Conservation (phyloP, 2,888 invertebrate species). For the Mystacides longicornis region DNA sequence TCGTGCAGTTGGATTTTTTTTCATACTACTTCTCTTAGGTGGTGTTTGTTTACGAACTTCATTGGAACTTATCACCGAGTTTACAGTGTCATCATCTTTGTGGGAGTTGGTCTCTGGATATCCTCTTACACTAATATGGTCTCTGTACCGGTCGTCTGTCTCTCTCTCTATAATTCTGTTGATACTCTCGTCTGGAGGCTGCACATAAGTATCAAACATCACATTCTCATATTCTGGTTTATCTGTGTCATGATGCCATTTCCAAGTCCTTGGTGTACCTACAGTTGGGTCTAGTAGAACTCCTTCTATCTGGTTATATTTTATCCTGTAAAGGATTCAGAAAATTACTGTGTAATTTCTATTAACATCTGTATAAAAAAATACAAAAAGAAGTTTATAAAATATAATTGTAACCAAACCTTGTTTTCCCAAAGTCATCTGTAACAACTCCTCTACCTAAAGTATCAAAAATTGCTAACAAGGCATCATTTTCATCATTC, state of each 20-base stretch:
- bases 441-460: slow-evolving; percentile 14
- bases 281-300: slow-evolving; percentile 5
- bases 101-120: neutral
- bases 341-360: too few relatives aligned
- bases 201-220: slow-evolving; percentile 10
- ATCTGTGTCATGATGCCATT: slow-evolving; percentile 8
- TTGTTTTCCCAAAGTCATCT: slow-evolving; percentile 10
- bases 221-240: slow-evolving; percentile 11
- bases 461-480: slow-evolving; percentile 15
- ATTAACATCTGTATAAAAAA: too few relatives aligned
- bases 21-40: too few relatives aligned
- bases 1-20: too few relatives aligned
- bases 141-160: neutral
- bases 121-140: neutral
- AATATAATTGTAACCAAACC: too few relatives aligned
- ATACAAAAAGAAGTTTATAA: too few relatives aligned
- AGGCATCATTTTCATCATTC: slow-evolving; percentile 8
- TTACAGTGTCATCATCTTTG: neutral
- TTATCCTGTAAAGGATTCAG: slow-evolving; percentile 9
- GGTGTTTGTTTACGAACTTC: too few relatives aligned
- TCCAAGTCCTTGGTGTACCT: slow-evolving; percentile 10
- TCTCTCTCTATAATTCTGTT: neutral
- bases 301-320: slow-evolving; percentile 16
- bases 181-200: slow-evolving; percentile 14
- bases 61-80: too few relatives aligned